Percentiles rank a stretch among this genome's conserved stretches.
These are phyloP conservation scores for Coreoperca whiteheadi DNA, from an alignment of 2,113 vertebrate species.

Conservation along the genomic window DNA sequence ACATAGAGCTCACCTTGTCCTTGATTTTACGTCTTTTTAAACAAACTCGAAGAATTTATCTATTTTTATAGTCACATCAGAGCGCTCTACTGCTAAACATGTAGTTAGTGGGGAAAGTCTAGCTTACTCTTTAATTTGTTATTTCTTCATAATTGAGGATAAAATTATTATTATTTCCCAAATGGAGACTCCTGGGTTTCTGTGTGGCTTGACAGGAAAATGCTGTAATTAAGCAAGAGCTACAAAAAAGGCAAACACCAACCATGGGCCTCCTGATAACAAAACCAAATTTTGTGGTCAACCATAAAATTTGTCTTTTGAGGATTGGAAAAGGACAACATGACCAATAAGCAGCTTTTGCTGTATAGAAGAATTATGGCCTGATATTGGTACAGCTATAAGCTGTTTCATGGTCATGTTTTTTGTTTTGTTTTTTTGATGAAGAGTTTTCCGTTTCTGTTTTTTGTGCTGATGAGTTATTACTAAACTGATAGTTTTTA, in stretches of 20 bases:
- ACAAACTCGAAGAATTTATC: too few species aligned
- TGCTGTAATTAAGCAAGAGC: not conserved
- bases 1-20: constrained; percentile 1
- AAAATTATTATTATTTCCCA: constrained; percentile 11
- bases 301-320: not conserved
- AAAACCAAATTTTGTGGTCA: not conserved
- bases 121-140: not conserved
- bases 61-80: not conserved
- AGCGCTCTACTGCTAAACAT: not conserved
- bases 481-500: not conserved
- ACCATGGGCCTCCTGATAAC: not conserved
- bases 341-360: not conserved
- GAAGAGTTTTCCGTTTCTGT: not conserved
- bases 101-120: not conserved
- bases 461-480: not conserved
- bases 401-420: not conserved
- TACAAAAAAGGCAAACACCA: not conserved
- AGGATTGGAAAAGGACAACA: not conserved
- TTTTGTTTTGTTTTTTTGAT: not conserved
- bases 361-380: not conserved
- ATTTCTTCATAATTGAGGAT: constrained; percentile 14
- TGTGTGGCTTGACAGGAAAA: constrained; percentile 1
- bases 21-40: not conserved
- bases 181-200: not conserved
- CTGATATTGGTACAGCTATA: not conserved